Evolutionary conservation across 2,888 invertebrate species (phyloP).

Genomic region (Stenurella melanura): DNA sequence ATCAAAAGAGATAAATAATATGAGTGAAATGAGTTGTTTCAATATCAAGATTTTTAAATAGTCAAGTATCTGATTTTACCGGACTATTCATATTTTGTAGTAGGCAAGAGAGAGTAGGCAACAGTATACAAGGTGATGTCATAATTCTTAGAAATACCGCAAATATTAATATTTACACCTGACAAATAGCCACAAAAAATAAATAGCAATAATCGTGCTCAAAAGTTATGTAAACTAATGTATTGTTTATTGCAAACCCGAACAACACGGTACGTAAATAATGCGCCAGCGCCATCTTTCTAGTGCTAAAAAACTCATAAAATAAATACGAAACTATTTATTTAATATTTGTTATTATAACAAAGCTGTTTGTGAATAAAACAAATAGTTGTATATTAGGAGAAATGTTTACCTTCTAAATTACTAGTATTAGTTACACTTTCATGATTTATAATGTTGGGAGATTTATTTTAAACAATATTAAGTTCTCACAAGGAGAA

Average conservation of each 20-base stretch:
- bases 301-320: constrained; percentile 20
- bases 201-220: not conserved
- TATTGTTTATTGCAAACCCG: constrained; percentile 23
- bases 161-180: constrained; percentile 35
- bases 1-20: too few relatives aligned
- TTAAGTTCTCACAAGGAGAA: not conserved
- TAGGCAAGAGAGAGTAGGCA: not conserved
- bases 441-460: not conserved
- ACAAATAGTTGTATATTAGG: constrained; percentile 24
- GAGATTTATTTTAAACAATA: constrained; percentile 1
- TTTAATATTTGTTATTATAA: constrained; percentile 3
- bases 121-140: constrained; percentile 19
- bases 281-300: not conserved
- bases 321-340: constrained; percentile 3
- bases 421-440: not conserved
- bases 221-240: constrained; percentile 28
- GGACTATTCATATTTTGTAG: not conserved
- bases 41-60: too few relatives aligned
- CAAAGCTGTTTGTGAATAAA: not conserved
- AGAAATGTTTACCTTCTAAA: constrained; percentile 12
- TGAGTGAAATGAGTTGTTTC: too few relatives aligned
- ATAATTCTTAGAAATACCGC: constrained; percentile 35
- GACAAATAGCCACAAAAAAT: constrained; percentile 1
- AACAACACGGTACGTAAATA: constrained; percentile 9
- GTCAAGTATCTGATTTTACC: too few relatives aligned